phyloP scores from a whole-genome alignment of 2,888 invertebrate species.

The Drosophila pseudotalamancana region DNA sequence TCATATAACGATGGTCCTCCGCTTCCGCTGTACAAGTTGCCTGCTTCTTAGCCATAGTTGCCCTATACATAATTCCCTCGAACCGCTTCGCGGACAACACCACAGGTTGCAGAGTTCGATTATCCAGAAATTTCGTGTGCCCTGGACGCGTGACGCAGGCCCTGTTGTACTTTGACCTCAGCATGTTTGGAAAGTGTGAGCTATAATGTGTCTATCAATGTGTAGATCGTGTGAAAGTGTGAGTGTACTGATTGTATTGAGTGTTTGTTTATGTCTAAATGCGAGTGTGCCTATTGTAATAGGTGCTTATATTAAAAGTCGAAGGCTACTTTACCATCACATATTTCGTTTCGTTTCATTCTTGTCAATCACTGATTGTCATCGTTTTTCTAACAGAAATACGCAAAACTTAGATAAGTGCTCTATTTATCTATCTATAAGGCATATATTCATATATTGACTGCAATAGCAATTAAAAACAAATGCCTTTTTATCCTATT shows the following conservation, averaged over 20 bases:
- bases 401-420: too few species aligned
- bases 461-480: too few species aligned
- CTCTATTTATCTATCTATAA: too few species aligned
- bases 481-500: too few species aligned
- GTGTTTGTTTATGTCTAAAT: not conserved
- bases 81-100: not conserved
- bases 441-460: too few species aligned
- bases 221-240: not conserved
- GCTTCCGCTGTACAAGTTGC: constrained; percentile 3
- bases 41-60: not conserved
- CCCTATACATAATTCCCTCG: not conserved
- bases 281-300: not conserved
- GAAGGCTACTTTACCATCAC: not conserved
- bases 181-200: not conserved
- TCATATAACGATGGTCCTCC: constrained; percentile 53
- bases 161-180: not conserved
- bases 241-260: not conserved
- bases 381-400: too few species aligned
- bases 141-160: not conserved
- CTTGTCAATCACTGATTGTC: too few species aligned
- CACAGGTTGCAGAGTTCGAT: not conserved
- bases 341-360: too few species aligned
- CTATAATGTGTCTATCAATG: not conserved
- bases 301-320: not conserved
- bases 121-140: not conserved